Evolutionary conservation across 2,888 invertebrate genomes (phyloP).

Genomic region (Torymus auratus): DNA sequence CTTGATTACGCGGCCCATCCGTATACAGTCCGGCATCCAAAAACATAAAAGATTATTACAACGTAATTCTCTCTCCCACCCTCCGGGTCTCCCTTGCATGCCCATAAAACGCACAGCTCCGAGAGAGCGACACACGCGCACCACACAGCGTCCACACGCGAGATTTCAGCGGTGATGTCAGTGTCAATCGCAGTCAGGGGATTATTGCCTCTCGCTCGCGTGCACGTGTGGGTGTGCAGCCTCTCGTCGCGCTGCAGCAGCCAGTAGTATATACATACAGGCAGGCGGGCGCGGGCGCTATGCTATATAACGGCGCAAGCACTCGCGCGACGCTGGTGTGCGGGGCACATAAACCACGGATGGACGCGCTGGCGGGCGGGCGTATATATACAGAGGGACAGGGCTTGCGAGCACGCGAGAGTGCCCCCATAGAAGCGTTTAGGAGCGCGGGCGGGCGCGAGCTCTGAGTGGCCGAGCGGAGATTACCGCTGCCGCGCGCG

Average conservation of each 20-base stretch:
- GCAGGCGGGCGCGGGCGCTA: background rate
- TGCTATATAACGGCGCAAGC: background rate
- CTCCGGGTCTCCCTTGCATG: background rate
- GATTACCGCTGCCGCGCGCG: conserved; percentile 70
- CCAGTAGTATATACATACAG: background rate
- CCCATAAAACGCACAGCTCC: conserved; percentile 37
- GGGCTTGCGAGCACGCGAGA: background rate
- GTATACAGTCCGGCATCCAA: conserved; percentile 26
- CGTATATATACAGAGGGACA: background rate
- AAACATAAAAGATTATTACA: conserved; percentile 55
- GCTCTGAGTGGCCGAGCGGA: conserved; percentile 70
- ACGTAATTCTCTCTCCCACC: conserved; percentile 24
- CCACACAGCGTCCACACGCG: background rate
- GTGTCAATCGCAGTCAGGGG: conserved; percentile 56
- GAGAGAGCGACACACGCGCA: background rate
- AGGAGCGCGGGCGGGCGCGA: conserved; percentile 60
- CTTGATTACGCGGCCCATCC: conserved; percentile 32
- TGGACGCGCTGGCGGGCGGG: conserved; percentile 57
- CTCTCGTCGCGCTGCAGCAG: conserved; percentile 4
- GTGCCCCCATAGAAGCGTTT: conserved; percentile 65
- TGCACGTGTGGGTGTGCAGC: conserved; percentile 9
- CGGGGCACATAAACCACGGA: conserved; percentile 66
- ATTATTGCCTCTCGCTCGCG: conserved; percentile 38
- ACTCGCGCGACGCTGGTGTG: conserved; percentile 20
- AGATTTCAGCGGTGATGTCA: conserved; percentile 29